phyloP scores from a whole-genome alignment of 2,113 vertebrate species.

The Gadus macrocephalus region DNA sequence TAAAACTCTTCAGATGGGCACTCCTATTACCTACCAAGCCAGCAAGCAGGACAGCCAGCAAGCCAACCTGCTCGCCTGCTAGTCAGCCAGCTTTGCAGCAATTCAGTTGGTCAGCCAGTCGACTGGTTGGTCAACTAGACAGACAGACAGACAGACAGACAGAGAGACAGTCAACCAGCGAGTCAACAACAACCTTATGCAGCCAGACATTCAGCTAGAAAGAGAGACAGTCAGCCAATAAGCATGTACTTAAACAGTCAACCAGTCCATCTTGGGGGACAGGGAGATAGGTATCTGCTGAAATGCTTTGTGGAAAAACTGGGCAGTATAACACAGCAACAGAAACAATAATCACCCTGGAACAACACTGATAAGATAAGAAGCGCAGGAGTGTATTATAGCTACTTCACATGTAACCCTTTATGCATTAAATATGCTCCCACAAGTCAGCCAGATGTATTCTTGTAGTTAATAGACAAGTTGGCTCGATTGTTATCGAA shows the following conservation, averaged over 20 bases:
- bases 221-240: neutral
- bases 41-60: constrained; percentile 11
- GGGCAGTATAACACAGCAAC: constrained; percentile 30
- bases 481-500: neutral
- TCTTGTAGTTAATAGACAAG: neutral
- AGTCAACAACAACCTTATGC: neutral
- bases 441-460: neutral
- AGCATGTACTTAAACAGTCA: neutral
- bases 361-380: constrained; percentile 58
- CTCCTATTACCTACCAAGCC: constrained; percentile 59
- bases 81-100: constrained; percentile 1
- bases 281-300: constrained; percentile 39
- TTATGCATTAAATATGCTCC: neutral
- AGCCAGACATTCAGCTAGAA: constrained; percentile 4
- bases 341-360: constrained; percentile 9
- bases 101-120: constrained; percentile 6
- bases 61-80: constrained; percentile 10
- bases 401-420: neutral
- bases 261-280: constrained; percentile 6
- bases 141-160: constrained; percentile 15
- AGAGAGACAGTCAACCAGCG: neutral
- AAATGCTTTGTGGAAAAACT: constrained; percentile 23
- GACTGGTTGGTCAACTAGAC: neutral
- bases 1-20: constrained; percentile 74
- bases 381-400: constrained; percentile 1